These are phyloP conservation scores for Hemistola chrysoprasaria DNA, from an alignment of 2,888 invertebrate genomes.

Conservation along the genomic window DNA sequence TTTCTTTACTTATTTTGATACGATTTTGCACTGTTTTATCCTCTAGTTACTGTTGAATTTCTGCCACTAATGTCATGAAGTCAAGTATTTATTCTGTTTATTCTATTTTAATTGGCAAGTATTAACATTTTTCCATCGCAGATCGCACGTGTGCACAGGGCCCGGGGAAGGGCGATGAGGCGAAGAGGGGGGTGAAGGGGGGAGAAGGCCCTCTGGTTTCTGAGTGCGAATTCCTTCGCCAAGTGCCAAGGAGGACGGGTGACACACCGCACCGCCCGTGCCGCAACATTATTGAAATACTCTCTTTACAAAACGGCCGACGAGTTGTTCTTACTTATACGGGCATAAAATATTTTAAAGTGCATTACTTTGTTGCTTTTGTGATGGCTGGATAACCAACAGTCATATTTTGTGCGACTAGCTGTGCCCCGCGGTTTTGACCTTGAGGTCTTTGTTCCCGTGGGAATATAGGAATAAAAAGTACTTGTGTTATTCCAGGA, in stretches of 20 bases:
- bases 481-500: too few species aligned
- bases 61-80: too few species aligned
- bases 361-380: conserved; percentile 9
- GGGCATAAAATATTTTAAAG: conserved; percentile 19
- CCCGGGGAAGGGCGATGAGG: neutral
- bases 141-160: conserved; percentile 4
- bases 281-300: conserved; percentile 31
- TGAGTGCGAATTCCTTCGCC: conserved; percentile 46
- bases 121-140: conserved; percentile 7
- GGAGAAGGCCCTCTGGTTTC: conserved; percentile 27
- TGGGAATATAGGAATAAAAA: too few species aligned
- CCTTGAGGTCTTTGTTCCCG: too few species aligned
- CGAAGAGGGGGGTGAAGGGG: conserved; percentile 15
- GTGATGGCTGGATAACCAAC: conserved; percentile 2
- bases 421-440: too few species aligned
- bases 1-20: too few species aligned
- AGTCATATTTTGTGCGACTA: too few species aligned
- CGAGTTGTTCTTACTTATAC: conserved; percentile 11
- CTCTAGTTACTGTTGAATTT: too few species aligned
- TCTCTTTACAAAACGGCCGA: conserved; percentile 22
- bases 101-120: neutral
- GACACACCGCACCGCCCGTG: conserved; percentile 19
- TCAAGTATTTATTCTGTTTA: too few species aligned
- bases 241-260: conserved; percentile 33
- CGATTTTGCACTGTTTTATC: too few species aligned